These are phyloP conservation scores for Macaria liturata DNA, from an alignment of 2,888 invertebrate species.

Conservation along the genomic window DNA sequence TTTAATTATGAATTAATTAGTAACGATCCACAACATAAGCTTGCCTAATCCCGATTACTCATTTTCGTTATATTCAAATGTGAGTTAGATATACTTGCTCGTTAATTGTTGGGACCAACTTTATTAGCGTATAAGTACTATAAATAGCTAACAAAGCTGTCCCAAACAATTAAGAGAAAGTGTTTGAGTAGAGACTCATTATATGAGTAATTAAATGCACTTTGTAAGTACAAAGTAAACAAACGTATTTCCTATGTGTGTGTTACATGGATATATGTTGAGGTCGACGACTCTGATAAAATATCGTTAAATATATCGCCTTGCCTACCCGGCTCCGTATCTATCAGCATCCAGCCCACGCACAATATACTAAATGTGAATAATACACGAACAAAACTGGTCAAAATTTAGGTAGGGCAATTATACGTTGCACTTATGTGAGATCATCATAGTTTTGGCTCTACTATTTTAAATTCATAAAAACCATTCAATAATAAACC, in stretches of 20 bases:
- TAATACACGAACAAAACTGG: slow-evolving; percentile 28
- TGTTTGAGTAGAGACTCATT: slow-evolving; percentile 1
- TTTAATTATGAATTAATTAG: slow-evolving; percentile 83
- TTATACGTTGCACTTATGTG: slow-evolving; percentile 16
- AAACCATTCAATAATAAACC: too few relatives aligned
- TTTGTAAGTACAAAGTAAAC: slow-evolving; percentile 15
- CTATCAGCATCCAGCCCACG: slow-evolving; percentile 40
- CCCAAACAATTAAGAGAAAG: slow-evolving; percentile 1
- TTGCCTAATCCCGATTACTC: slow-evolving; percentile 69
- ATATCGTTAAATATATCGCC: slow-evolving; percentile 60
- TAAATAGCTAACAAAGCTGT: background rate
- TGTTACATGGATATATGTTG: slow-evolving; percentile 46
- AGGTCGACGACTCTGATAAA: slow-evolving; percentile 74
- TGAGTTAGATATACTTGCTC: slow-evolving; percentile 21
- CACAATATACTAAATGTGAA: slow-evolving; percentile 28
- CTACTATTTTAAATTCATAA: slow-evolving; percentile 1
- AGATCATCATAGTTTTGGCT: slow-evolving; percentile 19
- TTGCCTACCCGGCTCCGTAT: slow-evolving; percentile 40
- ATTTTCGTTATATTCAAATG: slow-evolving; percentile 46
- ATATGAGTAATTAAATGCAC: slow-evolving; percentile 21
- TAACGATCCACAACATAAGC: slow-evolving; percentile 74
- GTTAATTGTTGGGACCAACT: background rate
- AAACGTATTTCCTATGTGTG: slow-evolving; percentile 39
- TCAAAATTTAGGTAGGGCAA: slow-evolving; percentile 26
- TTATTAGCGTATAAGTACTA: background rate